phyloP scores from a whole-genome alignment of 1,140 invertebrate species.

The Panonychus citri region DNA sequence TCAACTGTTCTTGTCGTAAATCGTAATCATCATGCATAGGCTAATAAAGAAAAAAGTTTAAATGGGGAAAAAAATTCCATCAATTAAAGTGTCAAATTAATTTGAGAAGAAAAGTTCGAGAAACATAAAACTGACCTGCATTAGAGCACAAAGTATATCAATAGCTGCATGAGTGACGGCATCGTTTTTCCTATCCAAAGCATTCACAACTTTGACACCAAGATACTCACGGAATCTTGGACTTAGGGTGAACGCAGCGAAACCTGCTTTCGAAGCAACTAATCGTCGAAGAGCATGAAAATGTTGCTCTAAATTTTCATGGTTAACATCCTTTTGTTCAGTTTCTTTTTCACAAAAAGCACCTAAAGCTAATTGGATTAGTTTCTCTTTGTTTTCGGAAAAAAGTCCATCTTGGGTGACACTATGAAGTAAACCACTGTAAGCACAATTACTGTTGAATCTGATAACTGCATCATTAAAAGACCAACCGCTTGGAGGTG shows the following conservation, averaged over 20 bases:
- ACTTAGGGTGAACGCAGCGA: constrained; percentile 76
- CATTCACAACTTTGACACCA: constrained; percentile 66
- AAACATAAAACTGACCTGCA: constrained; percentile 56
- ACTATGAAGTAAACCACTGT: constrained; percentile 86
- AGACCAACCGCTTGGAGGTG: constrained; percentile 42
- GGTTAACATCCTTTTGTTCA: constrained; percentile 31
- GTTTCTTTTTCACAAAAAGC: constrained; percentile 46
- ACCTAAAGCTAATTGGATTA: constrained; percentile 57
- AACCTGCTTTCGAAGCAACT: constrained; percentile 90
- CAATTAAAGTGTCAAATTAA: too few species aligned
- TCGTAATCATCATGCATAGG: constrained; percentile 93
- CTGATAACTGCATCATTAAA: constrained; percentile 42
- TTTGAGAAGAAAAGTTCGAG: background rate
- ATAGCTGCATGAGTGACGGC: constrained; percentile 84
- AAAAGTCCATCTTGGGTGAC: constrained; percentile 87
- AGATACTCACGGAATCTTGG: constrained; percentile 79
- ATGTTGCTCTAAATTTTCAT: constrained; percentile 59
- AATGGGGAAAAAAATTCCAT: background rate
- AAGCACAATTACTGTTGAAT: constrained; percentile 93
- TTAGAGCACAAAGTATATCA: constrained; percentile 87
- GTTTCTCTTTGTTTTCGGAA: constrained; percentile 92
- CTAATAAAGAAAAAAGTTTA: constrained; percentile 17
- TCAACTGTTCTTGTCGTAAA: constrained; percentile 83
- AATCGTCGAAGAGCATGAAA: constrained; percentile 79
- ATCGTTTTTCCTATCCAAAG: constrained; percentile 63